Evolutionary conservation across 2,888 invertebrate genomes (phyloP).

Genomic region (Lepidochrysops patricia): DNA sequence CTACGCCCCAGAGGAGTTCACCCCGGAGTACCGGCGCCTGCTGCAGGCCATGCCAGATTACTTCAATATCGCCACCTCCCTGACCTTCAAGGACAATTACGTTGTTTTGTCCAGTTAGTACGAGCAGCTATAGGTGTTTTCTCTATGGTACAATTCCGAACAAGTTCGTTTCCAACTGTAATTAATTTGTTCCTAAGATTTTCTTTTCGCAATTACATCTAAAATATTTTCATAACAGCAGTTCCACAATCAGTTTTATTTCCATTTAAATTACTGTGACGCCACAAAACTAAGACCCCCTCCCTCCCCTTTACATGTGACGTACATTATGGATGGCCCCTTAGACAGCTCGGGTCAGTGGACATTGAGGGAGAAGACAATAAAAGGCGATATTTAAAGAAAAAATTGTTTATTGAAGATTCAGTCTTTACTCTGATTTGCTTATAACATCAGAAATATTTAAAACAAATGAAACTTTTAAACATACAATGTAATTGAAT

Average conservation of each 20-base stretch:
- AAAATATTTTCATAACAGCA: too few relatives aligned
- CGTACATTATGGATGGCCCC: too few relatives aligned
- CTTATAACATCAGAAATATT: not conserved
- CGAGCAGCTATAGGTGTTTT: not conserved
- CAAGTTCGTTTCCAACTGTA: too few relatives aligned
- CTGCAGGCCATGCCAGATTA: slow-evolving; percentile 41
- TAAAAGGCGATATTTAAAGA: not conserved
- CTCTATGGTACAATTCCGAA: too few relatives aligned
- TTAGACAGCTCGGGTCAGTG: too few relatives aligned
- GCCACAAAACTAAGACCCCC: too few relatives aligned
- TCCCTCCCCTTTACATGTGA: too few relatives aligned
- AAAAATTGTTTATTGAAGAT: not conserved
- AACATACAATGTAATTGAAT: too few relatives aligned
- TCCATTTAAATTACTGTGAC: too few relatives aligned
- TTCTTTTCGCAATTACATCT: too few relatives aligned
- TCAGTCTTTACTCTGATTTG: not conserved
- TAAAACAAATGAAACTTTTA: not conserved
- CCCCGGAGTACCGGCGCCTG: slow-evolving; percentile 34
- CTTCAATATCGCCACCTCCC: slow-evolving; percentile 47
- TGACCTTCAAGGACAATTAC: slow-evolving; percentile 47
- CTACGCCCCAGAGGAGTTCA: slow-evolving; percentile 43
- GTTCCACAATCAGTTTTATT: too few relatives aligned
- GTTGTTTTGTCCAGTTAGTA: slow-evolving; percentile 32
- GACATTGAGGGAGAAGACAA: not conserved
- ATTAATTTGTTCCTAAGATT: too few relatives aligned